Conservation (phyloP, 2,888 invertebrate genomes). For the Hydrotaea cyrtoneurina region DNA sequence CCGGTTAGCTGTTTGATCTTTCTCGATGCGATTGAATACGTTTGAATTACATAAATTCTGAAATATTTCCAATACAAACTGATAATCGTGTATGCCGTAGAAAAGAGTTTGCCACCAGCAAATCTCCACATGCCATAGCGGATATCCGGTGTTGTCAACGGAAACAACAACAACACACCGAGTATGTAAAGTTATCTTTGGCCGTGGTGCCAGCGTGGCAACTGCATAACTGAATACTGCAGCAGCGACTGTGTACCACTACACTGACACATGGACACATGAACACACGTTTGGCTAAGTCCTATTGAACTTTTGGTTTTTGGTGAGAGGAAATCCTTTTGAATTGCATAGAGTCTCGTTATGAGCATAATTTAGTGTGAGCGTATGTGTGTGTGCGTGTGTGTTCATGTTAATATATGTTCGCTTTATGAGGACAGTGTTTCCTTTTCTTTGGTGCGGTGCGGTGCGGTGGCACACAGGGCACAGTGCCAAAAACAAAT, state of each 20-base stretch:
- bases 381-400: not conserved
- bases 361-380: not conserved
- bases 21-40: no score
- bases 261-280: no score
- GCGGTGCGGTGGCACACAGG: not conserved
- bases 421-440: not conserved
- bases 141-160: not conserved
- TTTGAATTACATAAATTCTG: no score
- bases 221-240: constrained; percentile 1
- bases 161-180: not conserved
- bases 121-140: not conserved
- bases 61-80: no score
- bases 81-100: no score
- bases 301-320: constrained; percentile 13
- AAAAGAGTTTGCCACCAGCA: no score
- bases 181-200: not conserved
- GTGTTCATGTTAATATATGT: not conserved
- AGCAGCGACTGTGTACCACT: not conserved
- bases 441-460: not conserved
- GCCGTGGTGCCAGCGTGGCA: not conserved
- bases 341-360: not conserved
- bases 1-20: no score
- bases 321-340: not conserved
- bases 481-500: not conserved
- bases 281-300: not conserved